Evolutionary conservation across 2,113 vertebrate species (phyloP).

Genomic region (Ondatra zibethicus): DNA sequence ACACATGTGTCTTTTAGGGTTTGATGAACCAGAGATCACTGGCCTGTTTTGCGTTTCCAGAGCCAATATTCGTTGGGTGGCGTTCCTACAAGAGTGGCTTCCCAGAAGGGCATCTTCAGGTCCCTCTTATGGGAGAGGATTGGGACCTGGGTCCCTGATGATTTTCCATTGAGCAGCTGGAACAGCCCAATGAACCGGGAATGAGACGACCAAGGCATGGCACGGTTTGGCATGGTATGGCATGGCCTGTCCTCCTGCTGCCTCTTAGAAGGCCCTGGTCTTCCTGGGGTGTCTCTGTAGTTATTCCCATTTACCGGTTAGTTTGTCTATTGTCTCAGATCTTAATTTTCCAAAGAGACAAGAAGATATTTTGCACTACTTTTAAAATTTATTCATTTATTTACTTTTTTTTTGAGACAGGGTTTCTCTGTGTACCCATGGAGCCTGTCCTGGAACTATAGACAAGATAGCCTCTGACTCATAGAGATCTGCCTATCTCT

Average conservation of each 20-base stretch:
- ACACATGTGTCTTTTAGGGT: background rate
- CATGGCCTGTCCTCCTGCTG: background rate
- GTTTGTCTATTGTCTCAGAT: background rate
- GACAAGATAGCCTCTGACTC: no score
- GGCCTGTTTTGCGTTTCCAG: background rate
- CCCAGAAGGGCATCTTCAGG: no score
- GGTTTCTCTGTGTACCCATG: no score
- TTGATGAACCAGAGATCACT: background rate
- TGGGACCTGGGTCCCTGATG: background rate
- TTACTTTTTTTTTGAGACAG: no score
- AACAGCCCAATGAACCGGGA: rapidly evolving
- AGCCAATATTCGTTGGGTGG: no score
- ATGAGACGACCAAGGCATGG: rapidly evolving
- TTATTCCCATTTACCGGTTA: background rate
- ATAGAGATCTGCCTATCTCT: no score
- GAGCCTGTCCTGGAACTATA: no score
- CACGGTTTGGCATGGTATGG: no score
- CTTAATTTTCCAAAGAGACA: background rate
- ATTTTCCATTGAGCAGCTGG: background rate
- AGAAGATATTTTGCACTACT: background rate
- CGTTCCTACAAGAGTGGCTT: no score
- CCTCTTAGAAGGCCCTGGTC: background rate
- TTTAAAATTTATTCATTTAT: no score
- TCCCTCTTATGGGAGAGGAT: background rate
- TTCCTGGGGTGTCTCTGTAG: background rate